Evolutionary conservation across 2,797 vertebrate genomes (phyloP).

Genomic region (Molossus alvarezi): DNA sequence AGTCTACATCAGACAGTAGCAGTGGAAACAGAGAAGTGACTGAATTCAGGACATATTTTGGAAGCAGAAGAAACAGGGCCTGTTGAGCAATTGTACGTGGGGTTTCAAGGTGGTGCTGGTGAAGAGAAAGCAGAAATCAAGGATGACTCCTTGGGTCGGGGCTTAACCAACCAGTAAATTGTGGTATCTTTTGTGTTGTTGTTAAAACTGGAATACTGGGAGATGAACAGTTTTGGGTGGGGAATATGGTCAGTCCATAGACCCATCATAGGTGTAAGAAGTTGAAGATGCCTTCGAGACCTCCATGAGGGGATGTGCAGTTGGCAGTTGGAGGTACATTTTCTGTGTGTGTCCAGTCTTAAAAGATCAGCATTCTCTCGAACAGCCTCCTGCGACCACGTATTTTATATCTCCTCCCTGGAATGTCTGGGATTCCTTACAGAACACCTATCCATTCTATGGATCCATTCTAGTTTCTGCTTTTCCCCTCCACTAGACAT

Average conservation of each 20-base stretch:
- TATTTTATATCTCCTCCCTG: background rate
- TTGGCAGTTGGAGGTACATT: background rate
- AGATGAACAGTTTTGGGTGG: background rate
- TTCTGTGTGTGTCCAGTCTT: background rate
- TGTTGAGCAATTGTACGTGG: background rate
- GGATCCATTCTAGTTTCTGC: background rate
- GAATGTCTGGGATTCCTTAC: background rate
- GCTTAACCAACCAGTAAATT: background rate
- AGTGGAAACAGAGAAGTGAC: background rate
- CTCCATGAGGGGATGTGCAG: no score
- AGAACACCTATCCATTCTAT: background rate
- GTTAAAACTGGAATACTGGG: background rate
- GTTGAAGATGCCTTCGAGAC: background rate
- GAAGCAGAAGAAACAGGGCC: background rate
- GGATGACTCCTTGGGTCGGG: background rate
- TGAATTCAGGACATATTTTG: background rate
- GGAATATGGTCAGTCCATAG: background rate
- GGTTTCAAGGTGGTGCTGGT: background rate
- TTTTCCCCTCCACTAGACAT: background rate
- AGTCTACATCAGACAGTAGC: background rate
- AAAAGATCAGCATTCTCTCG: conserved; percentile 1
- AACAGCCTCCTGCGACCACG: background rate
- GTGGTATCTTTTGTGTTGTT: background rate
- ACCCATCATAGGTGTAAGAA: background rate
- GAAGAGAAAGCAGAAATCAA: conserved; percentile 11